Evolutionary conservation across 2,113 vertebrate species (phyloP).

Genomic region (Sinocyclocheilus anophthalmus): DNA sequence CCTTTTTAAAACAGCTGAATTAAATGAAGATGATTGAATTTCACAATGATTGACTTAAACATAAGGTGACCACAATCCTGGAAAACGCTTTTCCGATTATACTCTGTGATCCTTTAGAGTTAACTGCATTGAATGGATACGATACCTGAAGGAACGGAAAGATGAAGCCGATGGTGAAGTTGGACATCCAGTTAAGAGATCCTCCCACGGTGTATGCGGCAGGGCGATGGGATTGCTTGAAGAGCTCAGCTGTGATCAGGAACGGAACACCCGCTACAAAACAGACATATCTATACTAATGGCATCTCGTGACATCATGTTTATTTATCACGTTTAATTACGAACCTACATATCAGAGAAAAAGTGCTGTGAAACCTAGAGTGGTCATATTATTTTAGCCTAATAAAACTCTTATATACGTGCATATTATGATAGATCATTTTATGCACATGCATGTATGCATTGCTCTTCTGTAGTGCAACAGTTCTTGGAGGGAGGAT

Average conservation of each 20-base stretch:
- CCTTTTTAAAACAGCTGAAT: background rate
- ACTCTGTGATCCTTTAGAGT: background rate
- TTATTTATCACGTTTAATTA: background rate
- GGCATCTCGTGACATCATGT: background rate
- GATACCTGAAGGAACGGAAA: conserved; percentile 91
- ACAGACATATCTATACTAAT: background rate
- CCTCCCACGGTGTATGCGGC: conserved; percentile 87
- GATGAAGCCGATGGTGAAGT: conserved; percentile 88
- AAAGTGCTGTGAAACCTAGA: background rate
- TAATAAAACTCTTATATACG: background rate
- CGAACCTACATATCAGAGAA: background rate
- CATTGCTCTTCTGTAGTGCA: conserved; percentile 48
- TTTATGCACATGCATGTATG: conserved; percentile 24
- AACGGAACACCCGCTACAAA: conserved; percentile 82
- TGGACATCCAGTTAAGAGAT: conserved; percentile 90
- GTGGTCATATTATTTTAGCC: background rate
- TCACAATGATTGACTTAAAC: background rate
- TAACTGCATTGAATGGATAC: background rate
- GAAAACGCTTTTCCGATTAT: background rate
- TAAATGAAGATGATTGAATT: background rate
- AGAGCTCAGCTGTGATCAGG: conserved; percentile 88
- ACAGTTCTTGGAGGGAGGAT: conserved; percentile 56
- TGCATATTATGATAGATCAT: conserved; percentile 3
- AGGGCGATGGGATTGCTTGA: conserved; percentile 86
- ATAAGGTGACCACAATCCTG: background rate